Percentiles rank a stretch among this genome's conserved stretches.
phyloP scores from a whole-genome alignment of 2,888 invertebrate species.

The Amphipyra berbera region DNA sequence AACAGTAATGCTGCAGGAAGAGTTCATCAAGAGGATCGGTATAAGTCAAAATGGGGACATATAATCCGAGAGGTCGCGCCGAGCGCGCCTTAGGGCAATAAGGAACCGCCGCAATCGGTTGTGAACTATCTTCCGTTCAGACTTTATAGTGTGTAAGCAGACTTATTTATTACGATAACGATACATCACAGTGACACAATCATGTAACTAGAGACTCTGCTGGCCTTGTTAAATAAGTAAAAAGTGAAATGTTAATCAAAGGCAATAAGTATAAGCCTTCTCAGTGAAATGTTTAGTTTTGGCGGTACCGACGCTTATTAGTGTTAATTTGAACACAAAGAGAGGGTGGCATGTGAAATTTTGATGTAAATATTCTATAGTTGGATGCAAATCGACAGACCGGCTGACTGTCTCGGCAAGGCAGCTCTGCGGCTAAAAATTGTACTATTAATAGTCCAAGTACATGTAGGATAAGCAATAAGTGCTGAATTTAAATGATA shows the following conservation, averaged over 20 bases:
- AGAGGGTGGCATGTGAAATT: slow-evolving; percentile 57
- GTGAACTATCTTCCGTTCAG: slow-evolving; percentile 87
- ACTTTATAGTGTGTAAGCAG: slow-evolving; percentile 86
- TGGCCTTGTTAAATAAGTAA: slow-evolving; percentile 75
- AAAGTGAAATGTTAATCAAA: slow-evolving; percentile 66
- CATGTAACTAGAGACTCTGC: slow-evolving; percentile 64
- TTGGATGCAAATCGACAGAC: slow-evolving; percentile 39
- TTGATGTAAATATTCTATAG: slow-evolving; percentile 56
- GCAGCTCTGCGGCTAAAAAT: slow-evolving; percentile 55
- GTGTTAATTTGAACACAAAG: slow-evolving; percentile 69
- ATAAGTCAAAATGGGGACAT: slow-evolving; percentile 89
- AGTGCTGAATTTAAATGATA: slow-evolving; percentile 79
- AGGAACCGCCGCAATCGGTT: slow-evolving; percentile 88
- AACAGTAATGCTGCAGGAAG: slow-evolving; percentile 88
- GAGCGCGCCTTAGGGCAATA: slow-evolving; percentile 87
- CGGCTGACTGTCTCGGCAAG: slow-evolving; percentile 36
- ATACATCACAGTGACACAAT: slow-evolving; percentile 85
- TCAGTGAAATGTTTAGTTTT: slow-evolving; percentile 73
- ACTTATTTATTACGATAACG: slow-evolving; percentile 83
- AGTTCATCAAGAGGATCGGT: slow-evolving; percentile 88
- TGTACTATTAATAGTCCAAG: slow-evolving; percentile 69
- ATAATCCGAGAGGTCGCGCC: slow-evolving; percentile 87
- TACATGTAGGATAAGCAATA: slow-evolving; percentile 82
- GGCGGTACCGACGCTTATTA: slow-evolving; percentile 78
- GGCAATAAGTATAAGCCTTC: slow-evolving; percentile 65